phyloP scores from a whole-genome alignment of 2,797 vertebrate genomes.

The Platyrinchus mystaceus region DNA sequence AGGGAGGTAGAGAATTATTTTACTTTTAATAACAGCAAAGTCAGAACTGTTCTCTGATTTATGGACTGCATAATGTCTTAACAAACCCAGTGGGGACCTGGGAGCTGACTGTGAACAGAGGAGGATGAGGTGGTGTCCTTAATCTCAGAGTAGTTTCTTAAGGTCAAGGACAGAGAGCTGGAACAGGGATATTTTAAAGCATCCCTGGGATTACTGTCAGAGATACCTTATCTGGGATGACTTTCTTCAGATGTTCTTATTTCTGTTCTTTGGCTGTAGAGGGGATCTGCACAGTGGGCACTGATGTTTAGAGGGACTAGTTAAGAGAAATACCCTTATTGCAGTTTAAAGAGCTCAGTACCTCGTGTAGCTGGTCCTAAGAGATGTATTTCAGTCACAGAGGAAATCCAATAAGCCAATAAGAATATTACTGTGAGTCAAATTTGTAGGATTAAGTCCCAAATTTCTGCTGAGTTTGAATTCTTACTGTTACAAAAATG shows the following conservation, averaged over 20 bases:
- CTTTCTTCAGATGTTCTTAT: background rate
- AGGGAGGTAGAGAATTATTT: background rate
- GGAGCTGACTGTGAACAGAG: background rate
- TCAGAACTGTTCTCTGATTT: background rate
- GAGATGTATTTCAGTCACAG: background rate
- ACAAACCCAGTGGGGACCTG: background rate
- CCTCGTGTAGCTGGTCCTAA: background rate
- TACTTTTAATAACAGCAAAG: background rate
- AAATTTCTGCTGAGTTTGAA: background rate
- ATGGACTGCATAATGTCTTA: background rate
- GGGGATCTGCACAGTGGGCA: background rate
- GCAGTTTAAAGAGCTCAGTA: background rate
- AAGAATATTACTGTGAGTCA: background rate
- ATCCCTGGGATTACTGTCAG: background rate
- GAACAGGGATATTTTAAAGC: background rate
- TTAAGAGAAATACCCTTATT: background rate
- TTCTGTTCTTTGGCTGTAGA: background rate
- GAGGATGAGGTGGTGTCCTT: background rate
- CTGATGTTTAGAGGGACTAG: background rate
- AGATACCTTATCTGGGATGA: background rate
- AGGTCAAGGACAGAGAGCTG: background rate
- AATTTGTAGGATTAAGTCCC: background rate
- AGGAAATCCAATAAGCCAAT: background rate
- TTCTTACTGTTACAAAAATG: background rate
- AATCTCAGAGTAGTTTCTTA: background rate